These are phyloP conservation scores for Agapostemon virescens DNA, from an alignment of 2,888 invertebrate genomes.

Conservation along the genomic window DNA sequence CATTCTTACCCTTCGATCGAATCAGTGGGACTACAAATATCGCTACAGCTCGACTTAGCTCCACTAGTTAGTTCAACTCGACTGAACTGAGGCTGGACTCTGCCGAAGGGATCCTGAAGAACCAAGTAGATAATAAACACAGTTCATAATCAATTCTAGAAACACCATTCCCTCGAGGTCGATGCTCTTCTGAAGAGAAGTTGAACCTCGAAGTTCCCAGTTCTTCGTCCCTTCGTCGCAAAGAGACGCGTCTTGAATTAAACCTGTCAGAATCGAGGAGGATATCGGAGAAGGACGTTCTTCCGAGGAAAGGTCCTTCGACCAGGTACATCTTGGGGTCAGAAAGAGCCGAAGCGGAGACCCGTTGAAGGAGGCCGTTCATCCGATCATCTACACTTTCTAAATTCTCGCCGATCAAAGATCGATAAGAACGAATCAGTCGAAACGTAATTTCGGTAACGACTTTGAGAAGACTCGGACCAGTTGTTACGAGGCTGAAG, in stretches of 20 bases:
- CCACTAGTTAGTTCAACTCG: background rate
- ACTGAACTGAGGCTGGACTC: background rate
- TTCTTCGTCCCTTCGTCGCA: background rate
- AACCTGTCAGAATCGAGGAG: background rate
- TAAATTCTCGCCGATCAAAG: background rate
- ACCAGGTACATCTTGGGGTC: background rate
- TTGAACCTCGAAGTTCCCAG: background rate
- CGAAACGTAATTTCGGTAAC: background rate
- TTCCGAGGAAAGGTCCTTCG: background rate
- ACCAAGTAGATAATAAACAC: background rate
- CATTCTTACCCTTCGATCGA: background rate
- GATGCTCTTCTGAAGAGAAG: background rate
- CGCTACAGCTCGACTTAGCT: background rate
- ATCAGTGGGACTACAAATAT: background rate
- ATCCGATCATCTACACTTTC: background rate
- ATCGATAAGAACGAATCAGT: background rate
- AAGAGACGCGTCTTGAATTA: background rate
- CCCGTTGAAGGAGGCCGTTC: background rate
- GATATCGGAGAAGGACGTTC: no score
- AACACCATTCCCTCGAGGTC: no score
- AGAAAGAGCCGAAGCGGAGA: background rate
- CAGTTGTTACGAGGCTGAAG: background rate
- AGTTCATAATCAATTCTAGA: background rate
- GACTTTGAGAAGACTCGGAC: background rate
- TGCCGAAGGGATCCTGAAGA: background rate